phyloP scores from a whole-genome alignment of 2,113 vertebrate species.

The Smithornis capensis region DNA sequence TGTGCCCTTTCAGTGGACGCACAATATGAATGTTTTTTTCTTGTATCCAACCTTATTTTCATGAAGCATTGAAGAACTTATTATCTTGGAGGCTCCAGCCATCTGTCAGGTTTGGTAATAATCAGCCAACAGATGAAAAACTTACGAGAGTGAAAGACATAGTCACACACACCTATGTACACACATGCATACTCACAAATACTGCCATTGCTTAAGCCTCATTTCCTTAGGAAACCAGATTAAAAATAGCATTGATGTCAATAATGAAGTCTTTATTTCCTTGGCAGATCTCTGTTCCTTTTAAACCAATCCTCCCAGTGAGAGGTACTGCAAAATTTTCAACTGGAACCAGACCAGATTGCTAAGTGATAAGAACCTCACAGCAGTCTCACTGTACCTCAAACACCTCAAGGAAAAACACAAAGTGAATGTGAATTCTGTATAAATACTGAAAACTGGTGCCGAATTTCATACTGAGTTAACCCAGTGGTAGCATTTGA shows the following conservation, averaged over 20 bases:
- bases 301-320: slow-evolving; percentile 63
- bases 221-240: slow-evolving; percentile 68
- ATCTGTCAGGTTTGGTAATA: slow-evolving; percentile 36
- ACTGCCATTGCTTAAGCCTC: slow-evolving; percentile 22
- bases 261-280: slow-evolving; percentile 66
- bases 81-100: not conserved
- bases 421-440: slow-evolving; percentile 45
- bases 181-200: not conserved
- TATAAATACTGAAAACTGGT: slow-evolving; percentile 19
- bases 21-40: not conserved
- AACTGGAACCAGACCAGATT: slow-evolving; percentile 55
- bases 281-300: slow-evolving; percentile 52
- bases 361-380: slow-evolving; percentile 68
- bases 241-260: slow-evolving; percentile 64
- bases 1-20: not conserved
- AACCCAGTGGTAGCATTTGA: slow-evolving; percentile 26
- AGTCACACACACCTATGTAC: slow-evolving; percentile 8
- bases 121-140: slow-evolving; percentile 29
- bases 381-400: slow-evolving; percentile 60
- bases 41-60: not conserved
- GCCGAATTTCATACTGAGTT: not conserved
- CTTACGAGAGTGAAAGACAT: not conserved
- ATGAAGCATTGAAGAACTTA: not conserved
- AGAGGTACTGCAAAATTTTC: slow-evolving; percentile 49
- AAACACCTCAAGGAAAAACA: slow-evolving; percentile 63